Evolutionary conservation across 2,797 vertebrate genomes (phyloP), one percentile per base, ranked within the genome.

Genomic region (Cyclura pinguis): DNA sequence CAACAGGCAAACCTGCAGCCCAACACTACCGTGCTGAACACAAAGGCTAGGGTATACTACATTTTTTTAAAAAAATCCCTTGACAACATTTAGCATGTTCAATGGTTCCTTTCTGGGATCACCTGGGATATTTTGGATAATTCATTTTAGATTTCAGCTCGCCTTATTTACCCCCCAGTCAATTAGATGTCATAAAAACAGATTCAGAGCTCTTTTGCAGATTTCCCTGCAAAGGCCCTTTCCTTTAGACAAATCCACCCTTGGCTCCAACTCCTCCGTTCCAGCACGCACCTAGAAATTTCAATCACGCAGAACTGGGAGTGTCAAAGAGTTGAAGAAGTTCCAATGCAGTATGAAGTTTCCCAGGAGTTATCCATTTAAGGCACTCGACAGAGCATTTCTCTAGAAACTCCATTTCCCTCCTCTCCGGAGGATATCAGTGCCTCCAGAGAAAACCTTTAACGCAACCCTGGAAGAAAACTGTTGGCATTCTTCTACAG

Each of bases 241-340:
- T 83, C 16, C 38, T 74, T 84, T 77, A 27, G 24, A 24, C 14
- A 72, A 85, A 85, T 47, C 83, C 62, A 12, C 59, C 1, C 50
- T 47, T 16, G 35, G 1, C 0, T 0, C 16, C 20, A 84, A 50
- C 35, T 80, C 69, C 85, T 89, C 81, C 72, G 22, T 67, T 12
- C 55, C 89, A 10, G 22, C 1, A 62, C 64, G 72, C 76, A 88
- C 50, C 92, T 92, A 93, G 90, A 93, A 81, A n/a, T 59, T 88
- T 93, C 93, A 95, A 29, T 62, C 57, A 78, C 50, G 87, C 67
- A 94, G 93, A 89, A 94, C 89, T 89, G 91, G 92, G 92, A 90
- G 84, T 9, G 89, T 88, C 95, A 92, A 29, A 62, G 5, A 22
- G 59, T 91, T 93, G 86, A 62, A 74, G 7, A 0, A 6, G 80